Percentiles rank a stretch among this genome's conserved stretches.
phyloP scores from a whole-genome alignment of 2,888 invertebrate species.

The Ophion costatus region DNA sequence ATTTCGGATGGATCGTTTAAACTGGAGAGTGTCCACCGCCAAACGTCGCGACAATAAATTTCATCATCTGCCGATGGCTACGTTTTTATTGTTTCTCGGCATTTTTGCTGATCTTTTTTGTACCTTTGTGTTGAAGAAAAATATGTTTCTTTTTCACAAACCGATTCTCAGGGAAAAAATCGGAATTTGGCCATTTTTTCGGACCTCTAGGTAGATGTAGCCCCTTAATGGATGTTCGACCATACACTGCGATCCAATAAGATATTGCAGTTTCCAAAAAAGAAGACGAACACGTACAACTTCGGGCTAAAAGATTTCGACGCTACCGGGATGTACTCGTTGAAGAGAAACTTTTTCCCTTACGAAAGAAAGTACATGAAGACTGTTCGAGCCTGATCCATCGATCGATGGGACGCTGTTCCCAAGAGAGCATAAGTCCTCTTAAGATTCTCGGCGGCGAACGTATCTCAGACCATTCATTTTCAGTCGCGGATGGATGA shows the following conservation, averaged over 20 bases:
- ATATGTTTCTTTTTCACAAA: too few species aligned
- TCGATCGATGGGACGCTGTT: constrained; percentile 51
- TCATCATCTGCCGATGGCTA: too few species aligned
- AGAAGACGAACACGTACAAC: background rate
- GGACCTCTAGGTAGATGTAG: too few species aligned
- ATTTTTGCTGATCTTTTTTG: too few species aligned
- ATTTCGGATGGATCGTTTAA: too few species aligned
- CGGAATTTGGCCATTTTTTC: too few species aligned
- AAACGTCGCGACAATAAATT: too few species aligned
- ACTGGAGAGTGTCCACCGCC: too few species aligned
- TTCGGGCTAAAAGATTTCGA: background rate
- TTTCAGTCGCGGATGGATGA: constrained; percentile 60
- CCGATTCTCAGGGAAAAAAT: too few species aligned
- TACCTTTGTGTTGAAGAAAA: too few species aligned
- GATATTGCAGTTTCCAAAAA: background rate
- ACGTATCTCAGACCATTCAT: constrained; percentile 62
- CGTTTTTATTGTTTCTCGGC: too few species aligned
- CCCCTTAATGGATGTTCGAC: too few species aligned
- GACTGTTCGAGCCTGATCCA: constrained; percentile 67
- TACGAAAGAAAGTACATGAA: constrained; percentile 46
- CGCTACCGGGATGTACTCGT: background rate
- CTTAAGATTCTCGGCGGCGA: constrained; percentile 62
- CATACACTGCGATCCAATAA: constrained; percentile 53
- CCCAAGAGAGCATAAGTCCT: constrained; percentile 64
- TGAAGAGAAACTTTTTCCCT: background rate